Evolutionary conservation across 2,797 vertebrate species (phyloP).

Genomic region (Anomalospiza imberbis): DNA sequence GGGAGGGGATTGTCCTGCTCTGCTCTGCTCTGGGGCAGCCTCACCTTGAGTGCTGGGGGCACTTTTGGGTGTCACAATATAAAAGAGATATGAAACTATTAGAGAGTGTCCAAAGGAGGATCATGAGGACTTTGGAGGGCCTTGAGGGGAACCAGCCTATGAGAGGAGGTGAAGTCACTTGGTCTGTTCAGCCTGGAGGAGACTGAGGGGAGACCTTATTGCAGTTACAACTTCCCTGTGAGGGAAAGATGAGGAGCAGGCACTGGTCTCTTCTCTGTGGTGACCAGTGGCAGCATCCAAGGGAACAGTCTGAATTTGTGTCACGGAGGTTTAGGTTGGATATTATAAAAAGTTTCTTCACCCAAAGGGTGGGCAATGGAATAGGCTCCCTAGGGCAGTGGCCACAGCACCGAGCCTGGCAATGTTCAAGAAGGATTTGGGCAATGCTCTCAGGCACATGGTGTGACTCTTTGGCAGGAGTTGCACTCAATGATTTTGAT

Average conservation of each 20-base stretch:
- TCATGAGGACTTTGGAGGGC: too few relatives aligned
- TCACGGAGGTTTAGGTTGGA: rapidly evolving
- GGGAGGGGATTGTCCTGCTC: background rate
- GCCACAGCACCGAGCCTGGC: background rate
- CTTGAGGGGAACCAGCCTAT: background rate
- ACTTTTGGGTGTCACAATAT: rapidly evolving
- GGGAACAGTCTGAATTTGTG: background rate
- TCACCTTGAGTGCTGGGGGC: background rate
- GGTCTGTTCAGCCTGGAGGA: background rate
- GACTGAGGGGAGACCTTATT: rapidly evolving
- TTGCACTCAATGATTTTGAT: background rate
- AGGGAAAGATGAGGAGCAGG: rapidly evolving
- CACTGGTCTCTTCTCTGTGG: background rate
- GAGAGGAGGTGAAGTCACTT: background rate
- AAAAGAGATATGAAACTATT: background rate
- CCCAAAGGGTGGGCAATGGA: too few relatives aligned
- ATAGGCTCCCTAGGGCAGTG: background rate
- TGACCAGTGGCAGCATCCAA: rapidly evolving
- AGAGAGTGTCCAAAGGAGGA: background rate
- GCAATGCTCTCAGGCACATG: background rate
- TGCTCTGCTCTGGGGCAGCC: background rate
- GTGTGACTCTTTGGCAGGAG: background rate
- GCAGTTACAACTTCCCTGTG: background rate
- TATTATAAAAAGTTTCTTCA: background rate
- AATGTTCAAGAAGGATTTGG: background rate